These are phyloP conservation scores for Drosophila mulleri DNA, from an alignment of 2,888 invertebrate species.

Conservation along the genomic window DNA sequence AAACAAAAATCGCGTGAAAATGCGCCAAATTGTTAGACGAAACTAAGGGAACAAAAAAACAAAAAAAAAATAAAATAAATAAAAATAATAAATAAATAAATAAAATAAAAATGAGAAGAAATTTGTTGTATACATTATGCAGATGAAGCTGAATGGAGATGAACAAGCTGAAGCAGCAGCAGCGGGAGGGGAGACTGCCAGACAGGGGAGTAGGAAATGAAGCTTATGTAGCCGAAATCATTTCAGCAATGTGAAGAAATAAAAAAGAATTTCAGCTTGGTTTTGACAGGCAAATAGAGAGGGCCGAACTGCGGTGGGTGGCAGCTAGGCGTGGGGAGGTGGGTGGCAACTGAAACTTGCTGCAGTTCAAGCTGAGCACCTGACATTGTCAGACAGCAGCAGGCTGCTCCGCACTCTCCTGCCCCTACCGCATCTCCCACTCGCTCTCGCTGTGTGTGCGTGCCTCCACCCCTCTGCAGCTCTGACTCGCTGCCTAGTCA, in stretches of 20 bases:
- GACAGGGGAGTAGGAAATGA: not conserved
- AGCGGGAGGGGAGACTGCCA: not conserved
- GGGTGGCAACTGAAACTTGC: not conserved
- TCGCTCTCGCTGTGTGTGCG: not conserved
- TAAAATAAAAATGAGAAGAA: constrained; percentile 7
- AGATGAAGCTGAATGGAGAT: constrained; percentile 23
- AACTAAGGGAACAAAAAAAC: constrained; percentile 2
- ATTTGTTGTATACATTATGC: constrained; percentile 74
- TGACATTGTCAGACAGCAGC: constrained; percentile 70
- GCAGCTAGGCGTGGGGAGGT: not conserved
- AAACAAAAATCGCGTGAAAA: constrained; percentile 79
- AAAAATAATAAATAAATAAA: no score
- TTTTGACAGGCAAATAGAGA: not conserved
- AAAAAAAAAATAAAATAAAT: no score
- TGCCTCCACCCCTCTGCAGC: not conserved
- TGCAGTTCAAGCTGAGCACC: constrained; percentile 36
- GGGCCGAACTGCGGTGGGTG: not conserved
- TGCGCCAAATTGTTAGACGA: constrained; percentile 77
- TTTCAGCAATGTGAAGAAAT: constrained; percentile 68
- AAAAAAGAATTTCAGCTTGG: constrained; percentile 49
- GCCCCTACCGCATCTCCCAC: no score
- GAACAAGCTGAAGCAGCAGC: not conserved
- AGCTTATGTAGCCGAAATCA: constrained; percentile 69
- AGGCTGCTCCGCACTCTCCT: no score
- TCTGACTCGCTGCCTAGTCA: not conserved